A percentile compares a stretch with the other conserved stretches of the same genome.
phyloP scores from a whole-genome alignment of 2,888 invertebrate genomes.

The Oligia fasciuncula region DNA sequence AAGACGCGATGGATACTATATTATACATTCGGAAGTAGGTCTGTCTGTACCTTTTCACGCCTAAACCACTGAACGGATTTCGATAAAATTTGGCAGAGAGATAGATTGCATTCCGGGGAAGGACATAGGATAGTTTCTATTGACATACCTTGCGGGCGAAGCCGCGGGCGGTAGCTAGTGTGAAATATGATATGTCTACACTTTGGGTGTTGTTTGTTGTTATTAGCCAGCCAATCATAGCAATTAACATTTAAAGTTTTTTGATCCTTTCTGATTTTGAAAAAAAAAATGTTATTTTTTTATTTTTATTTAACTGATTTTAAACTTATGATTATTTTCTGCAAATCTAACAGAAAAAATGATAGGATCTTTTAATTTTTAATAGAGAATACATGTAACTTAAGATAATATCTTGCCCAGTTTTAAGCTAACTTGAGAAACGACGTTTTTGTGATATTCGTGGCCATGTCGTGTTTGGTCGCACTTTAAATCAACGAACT shows the following conservation, averaged over 20 bases:
- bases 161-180: not conserved
- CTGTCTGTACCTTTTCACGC: no score
- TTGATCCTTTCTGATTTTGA: not conserved
- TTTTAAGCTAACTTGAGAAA: constrained; percentile 17
- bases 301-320: not conserved
- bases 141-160: no score
- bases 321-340: not conserved
- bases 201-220: not conserved
- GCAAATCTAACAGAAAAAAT: not conserved
- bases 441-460: not conserved
- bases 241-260: not conserved
- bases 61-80: no score
- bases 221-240: no score
- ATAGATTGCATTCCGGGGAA: no score
- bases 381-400: not conserved
- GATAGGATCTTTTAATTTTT: not conserved
- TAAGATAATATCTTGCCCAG: not conserved
- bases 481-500: constrained; percentile 18
- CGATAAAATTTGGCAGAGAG: no score
- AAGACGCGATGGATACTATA: not conserved
- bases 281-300: not conserved
- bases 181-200: not conserved
- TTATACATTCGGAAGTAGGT: no score
- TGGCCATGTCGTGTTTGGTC: not conserved
- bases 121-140: no score